Base-by-base conservation (phyloP, 2,797 vertebrate genomes). In the Dromococcyx pavoninus region DNA sequence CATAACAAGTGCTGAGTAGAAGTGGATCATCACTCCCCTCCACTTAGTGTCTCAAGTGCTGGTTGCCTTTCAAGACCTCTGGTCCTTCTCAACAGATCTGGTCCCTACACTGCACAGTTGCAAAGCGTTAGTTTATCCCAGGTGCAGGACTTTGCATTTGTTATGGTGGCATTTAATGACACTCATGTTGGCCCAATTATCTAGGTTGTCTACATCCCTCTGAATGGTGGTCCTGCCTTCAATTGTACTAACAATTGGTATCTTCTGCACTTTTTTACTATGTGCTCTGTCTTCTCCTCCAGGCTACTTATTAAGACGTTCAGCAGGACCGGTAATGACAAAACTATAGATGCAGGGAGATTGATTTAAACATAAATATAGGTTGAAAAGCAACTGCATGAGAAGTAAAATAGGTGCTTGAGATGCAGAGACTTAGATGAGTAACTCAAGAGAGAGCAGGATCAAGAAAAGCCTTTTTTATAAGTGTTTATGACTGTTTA, bases 401-500 rank as follows among this genome's bases (percentile, higher is more conserved):
- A 62, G 28, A 75, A 81, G 27, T 71, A 73, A 90, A 91, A 91
- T n/a, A 84, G 18, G 9, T 66, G 17, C 71, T 94, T 93, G 46
- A 88, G 53, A 37, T 81, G 44, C 46, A 32, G 16, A 51, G 43
- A 48, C 43, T 88, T 62, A 74, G 8, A 73, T 74, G 73, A 84
- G 44, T 91, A 74, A 86, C 58, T 89, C 27, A 10, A 37, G 53
- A 57, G 50, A 72, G n/a, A 86, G 56, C n/a, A 78, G 43, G 54
- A 85, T 91, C 54, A 91, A 62, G 86, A 86, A 56, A 86, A 91
- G 32, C 30, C 14, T 88, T 60, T 93, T 89, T 54, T 61, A 0
- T 60, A 79, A 91, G 69, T 86, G 82, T 91, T 94, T 89, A 57
- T 88, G 66, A 51, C 70, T 78, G 32, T 93, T 89, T 67, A 61